A percentile compares a stretch with the other conserved stretches of the same genome.
These are phyloP conservation scores for Sepiola atlantica DNA, from an alignment of 2,888 invertebrate genomes.

Conservation along the genomic window DNA sequence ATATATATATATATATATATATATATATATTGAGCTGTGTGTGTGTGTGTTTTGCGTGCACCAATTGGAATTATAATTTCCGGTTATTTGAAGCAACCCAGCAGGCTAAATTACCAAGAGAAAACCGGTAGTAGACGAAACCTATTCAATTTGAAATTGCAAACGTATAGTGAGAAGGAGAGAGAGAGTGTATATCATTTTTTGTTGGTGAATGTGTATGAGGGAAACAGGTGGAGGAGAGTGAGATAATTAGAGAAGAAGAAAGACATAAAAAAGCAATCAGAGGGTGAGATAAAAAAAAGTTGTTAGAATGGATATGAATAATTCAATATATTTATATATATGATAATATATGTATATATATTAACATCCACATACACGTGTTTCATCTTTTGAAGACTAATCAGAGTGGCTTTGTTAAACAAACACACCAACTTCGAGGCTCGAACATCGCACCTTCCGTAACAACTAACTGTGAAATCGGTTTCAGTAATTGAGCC, in stretches of 20 bases:
- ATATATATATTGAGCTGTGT: background rate
- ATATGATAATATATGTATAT: no score
- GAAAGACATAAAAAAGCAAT: background rate
- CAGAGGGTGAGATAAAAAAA: no score
- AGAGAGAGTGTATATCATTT: background rate
- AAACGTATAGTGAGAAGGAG: background rate
- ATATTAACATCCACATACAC: no score
- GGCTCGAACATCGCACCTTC: no score
- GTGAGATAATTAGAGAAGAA: background rate
- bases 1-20: constrained; percentile 15
- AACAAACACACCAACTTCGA: no score
- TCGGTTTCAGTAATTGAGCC: no score
- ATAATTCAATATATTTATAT: no score
- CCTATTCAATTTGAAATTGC: background rate
- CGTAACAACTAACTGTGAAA: no score
- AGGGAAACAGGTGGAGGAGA: background rate
- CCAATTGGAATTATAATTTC: background rate
- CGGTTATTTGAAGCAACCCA: background rate
- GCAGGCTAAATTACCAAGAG: background rate
- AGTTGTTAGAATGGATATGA: no score
- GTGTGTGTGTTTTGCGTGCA: background rate
- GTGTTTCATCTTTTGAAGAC: no score
- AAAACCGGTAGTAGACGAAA: background rate
- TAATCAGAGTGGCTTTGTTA: no score
- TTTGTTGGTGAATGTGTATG: background rate